Percentiles rank a stretch among this genome's conserved stretches.
phyloP scores from a whole-genome alignment of 2,113 vertebrate species.

The Chloropsis hardwickii region DNA sequence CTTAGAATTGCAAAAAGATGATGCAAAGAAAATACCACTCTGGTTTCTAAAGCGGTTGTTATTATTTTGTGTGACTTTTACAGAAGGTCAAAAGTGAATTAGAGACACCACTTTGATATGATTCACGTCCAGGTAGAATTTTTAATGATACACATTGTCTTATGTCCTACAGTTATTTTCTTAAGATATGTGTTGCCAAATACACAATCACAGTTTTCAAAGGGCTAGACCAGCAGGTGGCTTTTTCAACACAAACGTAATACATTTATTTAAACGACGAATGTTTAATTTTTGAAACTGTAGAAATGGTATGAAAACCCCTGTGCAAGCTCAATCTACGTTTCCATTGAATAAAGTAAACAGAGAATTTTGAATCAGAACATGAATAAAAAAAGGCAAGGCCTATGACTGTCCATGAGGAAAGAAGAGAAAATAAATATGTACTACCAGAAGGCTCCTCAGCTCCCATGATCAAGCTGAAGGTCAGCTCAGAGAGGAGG shows the following conservation, averaged over 20 bases:
- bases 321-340: too few relatives aligned
- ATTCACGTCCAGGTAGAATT: background rate
- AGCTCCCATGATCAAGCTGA: background rate
- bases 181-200: background rate
- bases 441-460: background rate
- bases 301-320: too few relatives aligned
- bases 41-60: background rate
- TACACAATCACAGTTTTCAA: background rate
- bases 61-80: background rate
- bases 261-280: background rate
- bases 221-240: background rate
- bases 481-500: background rate
- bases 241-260: background rate
- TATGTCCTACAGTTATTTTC: background rate
- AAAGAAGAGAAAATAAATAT: background rate
- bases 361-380: background rate
- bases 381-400: background rate
- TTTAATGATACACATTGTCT: background rate
- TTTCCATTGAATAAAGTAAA: background rate
- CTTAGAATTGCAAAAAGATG: background rate
- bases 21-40: background rate
- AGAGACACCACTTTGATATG: background rate
- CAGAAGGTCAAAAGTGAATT: background rate
- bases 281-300: background rate
- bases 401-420: background rate